A percentile compares a stretch with the other conserved stretches of the same genome.
Evolutionary conservation across 2,113 vertebrate genomes (phyloP).

Genomic region (Macheiramphus alcinus): DNA sequence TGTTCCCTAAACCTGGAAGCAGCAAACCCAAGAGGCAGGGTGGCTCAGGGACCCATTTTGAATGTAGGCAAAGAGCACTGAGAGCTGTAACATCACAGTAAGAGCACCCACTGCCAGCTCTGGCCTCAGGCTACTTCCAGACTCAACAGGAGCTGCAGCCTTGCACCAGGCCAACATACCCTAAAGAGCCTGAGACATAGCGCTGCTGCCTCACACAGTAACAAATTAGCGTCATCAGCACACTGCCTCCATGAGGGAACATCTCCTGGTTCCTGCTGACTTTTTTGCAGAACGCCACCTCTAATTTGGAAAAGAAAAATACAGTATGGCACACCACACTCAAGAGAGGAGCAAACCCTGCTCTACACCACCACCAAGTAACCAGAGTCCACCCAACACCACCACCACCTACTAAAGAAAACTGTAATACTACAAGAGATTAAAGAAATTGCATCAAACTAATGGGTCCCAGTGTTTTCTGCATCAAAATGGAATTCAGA

Average conservation of each 20-base stretch:
- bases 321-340: not conserved
- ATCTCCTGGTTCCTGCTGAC: not conserved
- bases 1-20: not conserved
- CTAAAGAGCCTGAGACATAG: not conserved
- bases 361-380: not conserved
- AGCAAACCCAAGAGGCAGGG: not conserved
- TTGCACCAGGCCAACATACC: not conserved
- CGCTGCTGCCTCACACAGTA: not conserved
- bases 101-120: not conserved
- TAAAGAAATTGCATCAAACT: not conserved
- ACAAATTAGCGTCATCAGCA: not conserved
- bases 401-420: not conserved
- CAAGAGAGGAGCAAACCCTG: not conserved
- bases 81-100: not conserved
- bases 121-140: not conserved
- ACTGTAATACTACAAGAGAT: not conserved
- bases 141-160: not conserved
- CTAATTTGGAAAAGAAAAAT: not conserved
- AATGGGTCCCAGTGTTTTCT: not conserved
- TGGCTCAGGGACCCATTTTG: not conserved
- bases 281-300: not conserved
- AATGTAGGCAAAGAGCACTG: accelerated
- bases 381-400: not conserved
- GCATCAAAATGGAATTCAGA: not conserved
- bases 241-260: not conserved